phyloP scores from a whole-genome alignment of 2,113 vertebrate species.

The Rostratula benghalensis region DNA sequence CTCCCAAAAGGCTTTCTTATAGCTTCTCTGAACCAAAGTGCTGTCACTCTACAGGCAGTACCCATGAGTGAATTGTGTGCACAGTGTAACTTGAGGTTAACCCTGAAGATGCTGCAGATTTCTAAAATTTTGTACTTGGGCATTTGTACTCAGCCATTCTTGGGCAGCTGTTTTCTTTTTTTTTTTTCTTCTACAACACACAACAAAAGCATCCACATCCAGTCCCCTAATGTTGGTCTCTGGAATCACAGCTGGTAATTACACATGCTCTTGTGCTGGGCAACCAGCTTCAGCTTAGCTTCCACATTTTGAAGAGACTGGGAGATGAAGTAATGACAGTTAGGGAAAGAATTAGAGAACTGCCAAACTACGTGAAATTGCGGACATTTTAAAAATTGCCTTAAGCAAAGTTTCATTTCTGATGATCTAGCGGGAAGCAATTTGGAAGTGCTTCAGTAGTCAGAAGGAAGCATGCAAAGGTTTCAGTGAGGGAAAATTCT shows the following conservation, averaged over 20 bases:
- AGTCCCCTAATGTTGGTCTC: background rate
- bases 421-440: background rate
- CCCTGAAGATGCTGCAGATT: background rate
- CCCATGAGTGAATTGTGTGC: background rate
- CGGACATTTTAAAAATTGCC: background rate
- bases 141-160: background rate
- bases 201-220: background rate
- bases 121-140: background rate
- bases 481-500: background rate
- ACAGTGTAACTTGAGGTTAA: background rate
- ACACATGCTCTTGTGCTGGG: background rate
- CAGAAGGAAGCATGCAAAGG: background rate
- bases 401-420: background rate
- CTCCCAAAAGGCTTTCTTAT: background rate
- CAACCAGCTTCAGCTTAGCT: background rate
- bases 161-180: background rate
- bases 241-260: background rate
- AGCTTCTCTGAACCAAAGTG: background rate
- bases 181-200: background rate
- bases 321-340: background rate
- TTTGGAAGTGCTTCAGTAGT: background rate
- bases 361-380: conserved; percentile 1
- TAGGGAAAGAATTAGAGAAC: background rate
- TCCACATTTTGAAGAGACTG: background rate
- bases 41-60: background rate